These are phyloP conservation scores for Latrodectus geometricus DNA, from an alignment of 1,140 invertebrate species.

Conservation along the genomic window DNA sequence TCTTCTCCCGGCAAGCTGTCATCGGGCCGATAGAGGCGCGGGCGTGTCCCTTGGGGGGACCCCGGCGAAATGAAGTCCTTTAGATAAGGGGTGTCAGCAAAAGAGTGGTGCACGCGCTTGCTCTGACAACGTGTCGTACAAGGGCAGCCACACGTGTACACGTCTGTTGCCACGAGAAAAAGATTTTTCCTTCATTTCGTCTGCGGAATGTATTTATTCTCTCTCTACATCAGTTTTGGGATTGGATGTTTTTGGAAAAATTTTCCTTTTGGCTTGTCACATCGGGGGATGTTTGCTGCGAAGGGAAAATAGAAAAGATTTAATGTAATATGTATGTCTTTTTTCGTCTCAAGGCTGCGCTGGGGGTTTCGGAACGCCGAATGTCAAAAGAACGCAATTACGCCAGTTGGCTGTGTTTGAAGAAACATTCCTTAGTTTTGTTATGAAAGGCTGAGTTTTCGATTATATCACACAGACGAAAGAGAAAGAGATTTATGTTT, in stretches of 20 bases:
- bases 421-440: too few relatives aligned
- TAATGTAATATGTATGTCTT: neutral
- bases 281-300: neutral
- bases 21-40: constrained; percentile 39
- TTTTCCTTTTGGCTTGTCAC: neutral
- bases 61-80: constrained; percentile 52
- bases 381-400: neutral
- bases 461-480: too few relatives aligned
- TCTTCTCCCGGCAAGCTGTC: constrained; percentile 36
- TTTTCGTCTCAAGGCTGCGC: neutral
- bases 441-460: too few relatives aligned
- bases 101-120: constrained; percentile 34
- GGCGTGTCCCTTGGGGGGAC: constrained; percentile 25
- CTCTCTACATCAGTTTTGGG: neutral
- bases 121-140: constrained; percentile 60
- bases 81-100: constrained; percentile 47
- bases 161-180: constrained; percentile 38
- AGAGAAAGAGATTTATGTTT: too few relatives aligned
- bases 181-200: constrained; percentile 40
- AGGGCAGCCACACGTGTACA: constrained; percentile 53
- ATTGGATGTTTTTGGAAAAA: neutral
- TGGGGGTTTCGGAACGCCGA: neutral
- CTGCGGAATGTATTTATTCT: constrained; percentile 24
- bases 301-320: neutral
- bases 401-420: neutral